Evolutionary conservation across 2,888 invertebrate genomes (phyloP).

Genomic region (Leptinotarsa rubiginosa): DNA sequence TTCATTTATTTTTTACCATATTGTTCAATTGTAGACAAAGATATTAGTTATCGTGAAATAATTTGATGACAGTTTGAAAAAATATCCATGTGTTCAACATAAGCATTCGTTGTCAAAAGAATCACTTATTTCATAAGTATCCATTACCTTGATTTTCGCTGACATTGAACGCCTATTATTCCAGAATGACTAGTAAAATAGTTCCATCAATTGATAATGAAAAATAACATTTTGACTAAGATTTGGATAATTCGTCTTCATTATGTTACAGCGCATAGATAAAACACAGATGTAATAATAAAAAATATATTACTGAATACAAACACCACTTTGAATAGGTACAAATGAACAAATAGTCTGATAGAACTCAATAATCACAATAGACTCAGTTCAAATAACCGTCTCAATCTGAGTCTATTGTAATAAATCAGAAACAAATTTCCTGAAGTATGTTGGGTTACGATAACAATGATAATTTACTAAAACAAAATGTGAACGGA

Average conservation of each 20-base stretch:
- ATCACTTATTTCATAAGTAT: too few relatives aligned
- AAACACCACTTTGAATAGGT: slow-evolving; percentile 49
- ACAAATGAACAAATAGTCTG: slow-evolving; percentile 43
- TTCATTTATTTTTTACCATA: too few relatives aligned
- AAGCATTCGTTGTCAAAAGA: too few relatives aligned
- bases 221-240: not conserved
- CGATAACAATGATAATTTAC: slow-evolving; percentile 2
- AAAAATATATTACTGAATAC: slow-evolving; percentile 44
- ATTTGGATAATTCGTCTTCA: not conserved
- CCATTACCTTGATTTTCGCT: too few relatives aligned
- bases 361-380: slow-evolving; percentile 26
- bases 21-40: too few relatives aligned
- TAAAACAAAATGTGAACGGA: not conserved
- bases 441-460: slow-evolving; percentile 19
- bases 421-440: not conserved
- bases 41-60: too few relatives aligned
- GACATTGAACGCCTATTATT: too few relatives aligned
- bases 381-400: slow-evolving; percentile 31
- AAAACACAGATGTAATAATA: not conserved
- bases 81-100: too few relatives aligned
- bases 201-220: too few relatives aligned
- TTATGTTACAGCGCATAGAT: not conserved
- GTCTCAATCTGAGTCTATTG: slow-evolving; percentile 28
- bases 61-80: too few relatives aligned
- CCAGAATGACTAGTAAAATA: too few relatives aligned